These are phyloP conservation scores for Puffinus mauretanicus DNA, from an alignment of 2,113 vertebrate genomes.

Conservation along the genomic window DNA sequence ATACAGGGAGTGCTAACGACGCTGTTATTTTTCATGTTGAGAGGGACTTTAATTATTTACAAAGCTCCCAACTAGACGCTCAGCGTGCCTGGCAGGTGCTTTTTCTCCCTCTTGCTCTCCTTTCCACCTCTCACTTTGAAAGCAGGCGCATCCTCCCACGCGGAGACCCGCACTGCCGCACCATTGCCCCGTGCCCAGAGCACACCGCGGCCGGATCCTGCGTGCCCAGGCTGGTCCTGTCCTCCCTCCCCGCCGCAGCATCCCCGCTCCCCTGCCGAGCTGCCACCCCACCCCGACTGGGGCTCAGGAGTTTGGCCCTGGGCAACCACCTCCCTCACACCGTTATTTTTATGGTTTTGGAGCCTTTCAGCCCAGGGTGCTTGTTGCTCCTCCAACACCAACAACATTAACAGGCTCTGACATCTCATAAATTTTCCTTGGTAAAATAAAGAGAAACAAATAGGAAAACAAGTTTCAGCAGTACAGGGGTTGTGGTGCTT, in stretches of 20 bases:
- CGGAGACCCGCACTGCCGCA: fast-evolving
- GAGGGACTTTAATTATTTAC: not conserved
- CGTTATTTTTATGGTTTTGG: not conserved
- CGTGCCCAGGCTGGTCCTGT: not conserved
- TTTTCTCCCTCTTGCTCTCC: not conserved
- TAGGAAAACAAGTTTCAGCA: not conserved
- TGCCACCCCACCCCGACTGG: not conserved
- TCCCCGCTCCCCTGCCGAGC: not conserved
- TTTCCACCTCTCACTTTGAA: not conserved
- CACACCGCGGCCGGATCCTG: fast-evolving
- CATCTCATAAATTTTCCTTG: conserved; percentile 57
- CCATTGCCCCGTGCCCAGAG: fast-evolving
- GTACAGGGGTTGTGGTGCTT: not conserved
- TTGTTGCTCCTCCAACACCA: conserved; percentile 40
- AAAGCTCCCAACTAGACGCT: not conserved
- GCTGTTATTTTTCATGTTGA: not conserved
- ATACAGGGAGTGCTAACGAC: not conserved
- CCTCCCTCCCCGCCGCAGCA: not conserved
- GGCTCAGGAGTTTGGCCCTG: not conserved
- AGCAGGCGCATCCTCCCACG: fast-evolving
- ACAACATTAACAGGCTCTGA: conserved; percentile 57
- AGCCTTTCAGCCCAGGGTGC: conserved; percentile 28
- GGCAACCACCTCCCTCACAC: not conserved
- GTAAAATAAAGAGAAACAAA: conserved; percentile 23
- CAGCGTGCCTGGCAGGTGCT: not conserved